A percentile compares a stretch with the other conserved stretches of the same genome.
Evolutionary conservation across 2,797 vertebrate genomes (phyloP).

Genomic region (Sebastes umbrosus): DNA sequence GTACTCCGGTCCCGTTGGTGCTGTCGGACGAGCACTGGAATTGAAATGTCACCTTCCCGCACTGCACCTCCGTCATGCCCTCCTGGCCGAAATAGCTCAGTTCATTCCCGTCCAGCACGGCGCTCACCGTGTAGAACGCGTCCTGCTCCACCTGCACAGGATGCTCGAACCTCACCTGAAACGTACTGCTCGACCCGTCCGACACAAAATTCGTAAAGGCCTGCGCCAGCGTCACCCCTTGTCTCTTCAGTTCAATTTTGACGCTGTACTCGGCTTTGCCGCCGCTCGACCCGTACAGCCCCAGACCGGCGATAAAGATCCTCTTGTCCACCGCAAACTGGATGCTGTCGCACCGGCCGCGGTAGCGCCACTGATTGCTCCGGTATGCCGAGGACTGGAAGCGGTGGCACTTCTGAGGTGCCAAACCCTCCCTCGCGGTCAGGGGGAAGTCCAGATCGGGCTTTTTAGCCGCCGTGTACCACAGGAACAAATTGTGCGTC

Average conservation of each 20-base stretch:
- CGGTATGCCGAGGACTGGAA: conserved; percentile 96
- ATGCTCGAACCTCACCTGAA: conserved; percentile 95
- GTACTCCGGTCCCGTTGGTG: conserved; percentile 97
- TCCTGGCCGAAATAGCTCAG: conserved; percentile 99
- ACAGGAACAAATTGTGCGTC: conserved; percentile 95
- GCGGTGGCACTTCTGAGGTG: conserved; percentile 90
- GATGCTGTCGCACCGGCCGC: conserved; percentile 97
- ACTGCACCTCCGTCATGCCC: conserved; percentile 98
- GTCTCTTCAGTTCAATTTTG: conserved; percentile 94
- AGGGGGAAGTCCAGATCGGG: conserved; percentile 90
- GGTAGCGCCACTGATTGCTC: conserved; percentile 98
- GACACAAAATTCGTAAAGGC: conserved; percentile 91
- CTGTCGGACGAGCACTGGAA: conserved; percentile 99
- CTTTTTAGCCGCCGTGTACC: conserved; percentile 96
- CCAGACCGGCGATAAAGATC: conserved; percentile 93
- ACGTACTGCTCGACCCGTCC: conserved; percentile 94
- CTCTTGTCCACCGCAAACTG: conserved; percentile 96
- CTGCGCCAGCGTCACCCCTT: conserved; percentile 91
- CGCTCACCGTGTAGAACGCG: conserved; percentile 95
- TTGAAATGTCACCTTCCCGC: conserved; percentile 96
- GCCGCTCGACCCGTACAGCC: conserved; percentile 94
- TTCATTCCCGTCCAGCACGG: conserved; percentile 93
- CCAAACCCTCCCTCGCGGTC: conserved; percentile 85
- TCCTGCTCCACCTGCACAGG: conserved; percentile 97
- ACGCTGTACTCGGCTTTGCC: conserved; percentile 93